Percentiles rank a stretch among this genome's conserved stretches.
These are phyloP conservation scores for Seira musarum DNA, from an alignment of 2,888 invertebrate species.

Conservation along the genomic window DNA sequence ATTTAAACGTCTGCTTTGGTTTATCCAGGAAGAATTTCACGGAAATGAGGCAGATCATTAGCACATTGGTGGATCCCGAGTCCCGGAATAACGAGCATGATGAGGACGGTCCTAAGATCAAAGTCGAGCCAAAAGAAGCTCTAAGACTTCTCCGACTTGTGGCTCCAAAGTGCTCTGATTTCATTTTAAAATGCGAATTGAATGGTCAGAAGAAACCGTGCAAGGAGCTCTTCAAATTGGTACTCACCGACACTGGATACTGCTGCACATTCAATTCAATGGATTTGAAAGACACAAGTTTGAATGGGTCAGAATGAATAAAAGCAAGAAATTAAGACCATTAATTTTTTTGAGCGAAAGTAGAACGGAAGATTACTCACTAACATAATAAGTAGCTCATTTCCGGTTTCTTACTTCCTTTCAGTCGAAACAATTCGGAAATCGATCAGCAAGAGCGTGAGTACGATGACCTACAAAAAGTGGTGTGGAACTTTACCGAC, in stretches of 20 bases:
- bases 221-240: conserved; percentile 64
- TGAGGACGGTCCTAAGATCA: background rate
- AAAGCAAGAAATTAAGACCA: background rate
- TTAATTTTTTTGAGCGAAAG: background rate
- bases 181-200: conserved; percentile 63
- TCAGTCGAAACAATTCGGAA: conserved; percentile 57
- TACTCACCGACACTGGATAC: conserved; percentile 68
- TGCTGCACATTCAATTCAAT: conserved; percentile 69
- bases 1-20: too few relatives aligned
- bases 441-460: conserved; percentile 67
- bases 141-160: conserved; percentile 65
- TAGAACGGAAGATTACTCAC: background rate
- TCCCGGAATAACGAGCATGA: conserved; percentile 50
- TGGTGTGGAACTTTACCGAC: conserved; percentile 67
- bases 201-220: conserved; percentile 64
- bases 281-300: conserved; percentile 37
- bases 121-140: conserved; percentile 56
- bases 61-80: conserved; percentile 66
- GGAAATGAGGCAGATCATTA: conserved; percentile 66
- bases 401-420: background rate
- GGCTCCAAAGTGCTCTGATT: conserved; percentile 69
- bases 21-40: conserved; percentile 60
- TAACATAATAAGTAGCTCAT: background rate
- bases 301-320: conserved; percentile 32
- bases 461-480: conserved; percentile 67